Evolutionary conservation across 2,113 vertebrate genomes (phyloP), one percentile per base, ranked within the genome.

Genomic region (Thermophis baileyi): DNA sequence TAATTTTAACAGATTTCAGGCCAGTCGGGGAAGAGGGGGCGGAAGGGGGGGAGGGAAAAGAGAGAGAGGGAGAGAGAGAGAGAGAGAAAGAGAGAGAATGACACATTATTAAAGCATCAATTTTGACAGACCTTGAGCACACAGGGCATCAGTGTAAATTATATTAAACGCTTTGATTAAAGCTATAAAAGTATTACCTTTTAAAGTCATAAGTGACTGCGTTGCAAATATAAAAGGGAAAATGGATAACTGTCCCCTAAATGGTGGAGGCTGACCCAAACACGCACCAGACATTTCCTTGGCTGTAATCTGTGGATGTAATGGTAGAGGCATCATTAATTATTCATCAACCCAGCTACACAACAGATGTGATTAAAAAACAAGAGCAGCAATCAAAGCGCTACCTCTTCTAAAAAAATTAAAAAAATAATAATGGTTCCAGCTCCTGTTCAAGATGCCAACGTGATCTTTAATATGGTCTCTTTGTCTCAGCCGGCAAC

Each of bases 1-100:
- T 97, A 98, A 98, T 98, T 98, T 98, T 98, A 98, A 98, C 98
- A 98, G 98, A 98, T 98, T 98, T 98, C 97, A 98, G 97, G 97
- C 98, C 97, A 98, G 97, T 97, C 94, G 96, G 89, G 92, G 60
- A 85, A 92, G 87, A 27, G 87, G 87, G 89, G 46, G 14, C 1
- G 50, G 86, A 35, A 88, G 69, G 50, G 55, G 88, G 85, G 27
- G 53, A 96, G 24, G n/a, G 9, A 12, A 12, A 1, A 63, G 3
- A 30, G 57, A 60, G 57, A 3, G 91, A 25, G 89, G 12, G 60
- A 14, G 40, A 74, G n/a, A 25, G 35, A 97, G 97, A 98, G 95
- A 97, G 27, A 30, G 9, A 30, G 69, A 74, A 1, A 18, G 69
- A 74, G 69, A 40, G 97, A 96, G 95, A 97, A 97, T 97, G 97